These are phyloP conservation scores for Colletes collaris DNA, from an alignment of 2,888 invertebrate genomes.

Conservation along the genomic window DNA sequence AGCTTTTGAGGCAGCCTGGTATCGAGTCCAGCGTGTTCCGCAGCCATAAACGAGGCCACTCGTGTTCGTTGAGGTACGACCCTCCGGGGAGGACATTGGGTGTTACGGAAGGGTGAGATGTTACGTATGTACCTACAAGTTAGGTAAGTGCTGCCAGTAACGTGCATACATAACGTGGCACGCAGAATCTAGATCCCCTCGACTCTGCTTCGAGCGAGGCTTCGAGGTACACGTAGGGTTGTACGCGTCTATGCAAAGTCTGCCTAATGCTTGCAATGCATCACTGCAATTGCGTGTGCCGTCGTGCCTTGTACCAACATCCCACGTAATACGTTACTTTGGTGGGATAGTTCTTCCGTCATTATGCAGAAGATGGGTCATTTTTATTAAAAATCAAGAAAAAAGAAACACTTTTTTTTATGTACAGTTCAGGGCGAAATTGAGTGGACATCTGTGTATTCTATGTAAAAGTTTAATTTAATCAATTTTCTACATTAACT, in stretches of 20 bases:
- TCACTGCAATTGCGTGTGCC: constrained; percentile 58
- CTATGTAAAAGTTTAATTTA: too few species aligned
- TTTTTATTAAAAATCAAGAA: neutral
- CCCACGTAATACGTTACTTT: neutral
- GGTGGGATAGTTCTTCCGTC: neutral
- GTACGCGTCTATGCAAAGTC: constrained; percentile 60
- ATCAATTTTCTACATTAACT: too few species aligned
- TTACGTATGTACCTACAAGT: constrained; percentile 43
- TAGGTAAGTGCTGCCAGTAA: constrained; percentile 40
- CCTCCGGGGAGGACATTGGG: constrained; percentile 48
- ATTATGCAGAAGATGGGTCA: too few species aligned
- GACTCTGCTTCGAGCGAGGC: constrained; percentile 16
- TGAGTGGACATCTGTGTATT: too few species aligned
- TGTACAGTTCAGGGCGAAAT: too few species aligned
- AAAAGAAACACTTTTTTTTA: neutral
- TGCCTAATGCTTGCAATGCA: constrained; percentile 64
- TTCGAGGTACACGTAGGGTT: constrained; percentile 6
- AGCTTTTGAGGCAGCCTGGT: neutral
- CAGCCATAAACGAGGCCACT: constrained; percentile 46
- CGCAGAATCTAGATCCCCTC: constrained; percentile 16
- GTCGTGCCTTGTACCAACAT: neutral
- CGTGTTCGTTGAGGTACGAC: constrained; percentile 58
- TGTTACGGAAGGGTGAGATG: constrained; percentile 13
- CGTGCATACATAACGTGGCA: constrained; percentile 22
- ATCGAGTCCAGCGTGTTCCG: constrained; percentile 16